Percentiles rank a stretch among this genome's conserved stretches.
Conservation (phyloP, 2,888 invertebrate genomes). For the Mesoligia furuncula region DNA sequence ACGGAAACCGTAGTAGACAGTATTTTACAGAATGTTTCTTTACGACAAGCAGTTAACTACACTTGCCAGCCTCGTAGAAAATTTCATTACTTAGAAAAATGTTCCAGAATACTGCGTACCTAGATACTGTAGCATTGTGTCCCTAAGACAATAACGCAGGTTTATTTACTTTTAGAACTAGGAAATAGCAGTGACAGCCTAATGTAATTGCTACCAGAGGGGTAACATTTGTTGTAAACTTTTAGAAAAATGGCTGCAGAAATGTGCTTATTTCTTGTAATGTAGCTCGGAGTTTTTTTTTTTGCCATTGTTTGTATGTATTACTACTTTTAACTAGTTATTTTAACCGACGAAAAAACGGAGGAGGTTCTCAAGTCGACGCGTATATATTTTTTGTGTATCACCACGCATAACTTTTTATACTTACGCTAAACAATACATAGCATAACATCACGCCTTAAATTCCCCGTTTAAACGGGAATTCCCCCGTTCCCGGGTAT, state of each 20-base stretch:
- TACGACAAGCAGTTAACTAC: background rate
- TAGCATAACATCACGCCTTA: background rate
- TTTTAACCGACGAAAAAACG: no score
- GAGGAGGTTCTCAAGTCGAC: no score
- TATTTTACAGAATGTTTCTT: slow-evolving; percentile 6
- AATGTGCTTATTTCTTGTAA: background rate
- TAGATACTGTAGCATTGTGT: slow-evolving; percentile 11
- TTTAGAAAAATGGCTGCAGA: background rate
- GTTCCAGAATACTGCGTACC: background rate
- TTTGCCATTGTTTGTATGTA: background rate
- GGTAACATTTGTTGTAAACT: background rate
- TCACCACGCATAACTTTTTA: no score
- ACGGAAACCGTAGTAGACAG: background rate
- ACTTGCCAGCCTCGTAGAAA: slow-evolving; percentile 1
- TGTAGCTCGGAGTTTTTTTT: no score
- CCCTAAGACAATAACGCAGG: slow-evolving; percentile 27
- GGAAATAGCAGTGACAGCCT: slow-evolving; percentile 1
- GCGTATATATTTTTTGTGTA: no score
- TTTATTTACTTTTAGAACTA: slow-evolving; percentile 31
- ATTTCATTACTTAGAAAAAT: slow-evolving; percentile 46
- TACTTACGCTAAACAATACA: no score
- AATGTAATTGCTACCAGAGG: background rate
- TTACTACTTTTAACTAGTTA: no score
- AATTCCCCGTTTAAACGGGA: no score
- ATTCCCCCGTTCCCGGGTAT: no score